Evolutionary conservation across 2,113 vertebrate species (phyloP).

Genomic region (western clawed frog (Xenopus tropicalis)): UCB_Xtro_10.0 CM004450.2:7274501-7275000

Average conservation of each 20-base stretch:
- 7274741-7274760: not conserved
- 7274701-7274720: not conserved
- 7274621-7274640: slow-evolving; percentile 12
- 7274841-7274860: not conserved
- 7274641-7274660: slow-evolving; percentile 8
- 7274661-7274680: not conserved
- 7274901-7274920: not conserved
- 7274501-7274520: too few species aligned
- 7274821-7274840: slow-evolving; percentile 7
- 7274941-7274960: not conserved
- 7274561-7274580: not conserved
- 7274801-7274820: slow-evolving; percentile 1
- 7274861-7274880: not conserved
- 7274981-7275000: not conserved
- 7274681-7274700: slow-evolving; percentile 10
- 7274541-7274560: not conserved
- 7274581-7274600: slow-evolving; percentile 14
- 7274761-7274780: not conserved
- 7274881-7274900: not conserved
- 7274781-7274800: not conserved
- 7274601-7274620: slow-evolving; percentile 29
- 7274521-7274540: not conserved
- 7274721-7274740: not conserved
- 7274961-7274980: slow-evolving; percentile 9
- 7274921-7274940: not conserved